phyloP scores from a whole-genome alignment of 2,888 invertebrate species.

The Xanthia icteritia region DNA sequence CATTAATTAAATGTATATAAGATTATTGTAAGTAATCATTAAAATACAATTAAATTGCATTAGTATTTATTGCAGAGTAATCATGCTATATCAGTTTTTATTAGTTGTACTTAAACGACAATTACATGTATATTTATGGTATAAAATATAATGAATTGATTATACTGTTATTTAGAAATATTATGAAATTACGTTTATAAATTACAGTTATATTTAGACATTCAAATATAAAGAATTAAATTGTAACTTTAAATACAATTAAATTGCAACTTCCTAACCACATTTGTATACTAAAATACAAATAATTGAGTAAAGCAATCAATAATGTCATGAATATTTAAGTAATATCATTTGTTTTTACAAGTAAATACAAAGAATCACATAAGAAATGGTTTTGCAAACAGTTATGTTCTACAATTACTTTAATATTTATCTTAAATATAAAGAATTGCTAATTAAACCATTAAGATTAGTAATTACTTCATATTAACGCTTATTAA shows the following conservation, averaged over 20 bases:
- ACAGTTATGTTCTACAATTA: conserved; percentile 12
- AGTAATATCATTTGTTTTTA: conserved; percentile 52
- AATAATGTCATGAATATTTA: neutral
- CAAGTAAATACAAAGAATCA: conserved; percentile 56
- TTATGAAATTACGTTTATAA: conserved; percentile 17
- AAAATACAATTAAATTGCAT: conserved; percentile 42
- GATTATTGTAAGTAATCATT: conserved; percentile 35
- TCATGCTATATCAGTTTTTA: conserved; percentile 28
- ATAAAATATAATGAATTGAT: conserved; percentile 54
- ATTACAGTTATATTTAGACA: conserved; percentile 47
- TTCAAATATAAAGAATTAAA: conserved; percentile 49
- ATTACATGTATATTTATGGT: conserved; percentile 44
- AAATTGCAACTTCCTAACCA: conserved; percentile 4
- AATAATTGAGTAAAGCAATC: conserved; percentile 17
- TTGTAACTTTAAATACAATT: conserved; percentile 23
- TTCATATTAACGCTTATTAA: conserved; percentile 54
- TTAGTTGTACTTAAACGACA: conserved; percentile 27
- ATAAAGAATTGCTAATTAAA: conserved; percentile 39
- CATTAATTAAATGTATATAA: conserved; percentile 47
- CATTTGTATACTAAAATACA: conserved; percentile 42
- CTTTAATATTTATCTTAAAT: conserved; percentile 47
- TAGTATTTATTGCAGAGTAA: conserved; percentile 43
- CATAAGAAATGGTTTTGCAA: conserved; percentile 4
- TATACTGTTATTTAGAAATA: conserved; percentile 4
- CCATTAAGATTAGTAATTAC: conserved; percentile 42